phyloP scores from a whole-genome alignment of 2,113 vertebrate species.

The Chloropsis hardwickii region DNA sequence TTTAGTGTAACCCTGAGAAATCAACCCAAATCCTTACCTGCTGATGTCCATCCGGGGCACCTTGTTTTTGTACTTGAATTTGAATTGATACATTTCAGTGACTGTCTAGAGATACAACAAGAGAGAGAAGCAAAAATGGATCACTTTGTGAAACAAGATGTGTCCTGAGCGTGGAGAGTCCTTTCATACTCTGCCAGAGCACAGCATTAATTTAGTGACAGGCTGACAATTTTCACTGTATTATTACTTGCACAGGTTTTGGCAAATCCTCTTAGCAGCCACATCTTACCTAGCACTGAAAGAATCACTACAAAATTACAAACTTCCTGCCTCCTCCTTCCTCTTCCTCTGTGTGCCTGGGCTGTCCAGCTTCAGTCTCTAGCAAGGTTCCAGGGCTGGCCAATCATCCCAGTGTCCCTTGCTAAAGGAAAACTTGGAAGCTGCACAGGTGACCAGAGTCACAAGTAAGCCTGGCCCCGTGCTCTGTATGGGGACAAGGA shows the following conservation, averaged over 20 bases:
- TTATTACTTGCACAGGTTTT: not conserved
- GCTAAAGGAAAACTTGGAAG: not conserved
- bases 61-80: slow-evolving; percentile 82
- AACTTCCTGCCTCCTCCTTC: not conserved
- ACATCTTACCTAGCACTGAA: not conserved
- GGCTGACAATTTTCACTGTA: not conserved
- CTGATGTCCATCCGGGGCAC: slow-evolving; percentile 84
- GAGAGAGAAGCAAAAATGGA: slow-evolving; percentile 7
- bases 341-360: not conserved
- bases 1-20: not conserved
- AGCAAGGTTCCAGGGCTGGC: not conserved
- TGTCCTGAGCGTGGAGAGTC: not conserved
- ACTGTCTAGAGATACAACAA: slow-evolving; percentile 76
- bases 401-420: not conserved
- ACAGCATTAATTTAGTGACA: not conserved
- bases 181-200: not conserved
- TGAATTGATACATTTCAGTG: slow-evolving; percentile 94
- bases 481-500: not conserved
- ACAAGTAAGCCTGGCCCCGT: not conserved
- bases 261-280: not conserved
- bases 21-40: slow-evolving; percentile 74
- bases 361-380: not conserved
- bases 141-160: not conserved
- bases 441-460: not conserved
- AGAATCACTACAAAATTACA: not conserved